Percentiles rank a stretch among this genome's conserved stretches.
These are phyloP conservation scores for Phalera bucephala DNA, from an alignment of 2,888 invertebrate genomes.

Conservation along the genomic window DNA sequence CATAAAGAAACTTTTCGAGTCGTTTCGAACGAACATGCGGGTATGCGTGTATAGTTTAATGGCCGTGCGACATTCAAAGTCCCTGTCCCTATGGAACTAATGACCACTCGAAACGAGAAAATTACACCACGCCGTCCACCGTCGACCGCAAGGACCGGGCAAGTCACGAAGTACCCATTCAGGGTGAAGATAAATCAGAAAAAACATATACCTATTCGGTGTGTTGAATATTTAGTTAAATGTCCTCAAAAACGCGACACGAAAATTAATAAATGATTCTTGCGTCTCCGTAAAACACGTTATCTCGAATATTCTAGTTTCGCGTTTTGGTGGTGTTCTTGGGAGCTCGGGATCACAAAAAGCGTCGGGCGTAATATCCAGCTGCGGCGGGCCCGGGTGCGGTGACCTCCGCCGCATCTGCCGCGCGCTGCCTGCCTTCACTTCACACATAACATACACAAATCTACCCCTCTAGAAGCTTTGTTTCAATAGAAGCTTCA, in stretches of 20 bases:
- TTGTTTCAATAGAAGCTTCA: conserved; percentile 8
- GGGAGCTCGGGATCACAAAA: conserved; percentile 51
- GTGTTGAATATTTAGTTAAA: conserved; percentile 26
- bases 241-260: background rate
- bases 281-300: conserved; percentile 17
- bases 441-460: conserved; percentile 55
- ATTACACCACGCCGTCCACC: conserved; percentile 57
- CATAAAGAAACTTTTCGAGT: conserved; percentile 40
- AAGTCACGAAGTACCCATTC: conserved; percentile 66
- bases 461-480: conserved; percentile 42
- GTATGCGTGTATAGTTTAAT: conserved; percentile 67
- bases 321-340: conserved; percentile 41
- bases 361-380: conserved; percentile 58
- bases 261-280: background rate
- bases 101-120: conserved; percentile 76
- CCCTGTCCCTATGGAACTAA: conserved; percentile 71
- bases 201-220: conserved; percentile 35
- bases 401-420: conserved; percentile 72
- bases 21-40: conserved; percentile 35
- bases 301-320: conserved; percentile 28
- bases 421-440: conserved; percentile 53
- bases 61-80: conserved; percentile 64
- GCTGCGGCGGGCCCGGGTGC: conserved; percentile 63
- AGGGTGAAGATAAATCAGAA: conserved; percentile 38
- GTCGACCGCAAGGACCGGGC: conserved; percentile 59